Percentiles rank a stretch among this genome's conserved stretches.
These are phyloP conservation scores for Seriola rivoliana DNA, from an alignment of 2,113 vertebrate genomes.

Conservation along the genomic window DNA sequence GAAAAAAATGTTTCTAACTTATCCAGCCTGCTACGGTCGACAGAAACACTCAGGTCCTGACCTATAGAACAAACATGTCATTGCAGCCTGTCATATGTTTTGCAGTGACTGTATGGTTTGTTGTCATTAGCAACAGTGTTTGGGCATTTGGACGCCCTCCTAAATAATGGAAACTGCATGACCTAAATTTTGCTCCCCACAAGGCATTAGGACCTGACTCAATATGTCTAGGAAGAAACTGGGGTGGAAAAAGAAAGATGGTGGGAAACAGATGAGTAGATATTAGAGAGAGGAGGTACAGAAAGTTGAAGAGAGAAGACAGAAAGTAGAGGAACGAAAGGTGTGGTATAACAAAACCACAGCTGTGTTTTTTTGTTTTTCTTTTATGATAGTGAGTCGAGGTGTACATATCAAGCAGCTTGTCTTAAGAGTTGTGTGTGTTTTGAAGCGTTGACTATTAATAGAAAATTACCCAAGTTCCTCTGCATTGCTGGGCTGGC, in stretches of 20 bases:
- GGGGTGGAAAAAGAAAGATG: constrained; percentile 27
- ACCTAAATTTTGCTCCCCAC: constrained; percentile 57
- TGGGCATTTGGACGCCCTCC: constrained; percentile 41
- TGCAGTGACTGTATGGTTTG: constrained; percentile 30
- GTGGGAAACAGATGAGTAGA: neutral
- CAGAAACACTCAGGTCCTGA: neutral
- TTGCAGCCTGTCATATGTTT: constrained; percentile 12
- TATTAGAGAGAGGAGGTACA: neutral
- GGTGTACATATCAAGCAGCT: constrained; percentile 16
- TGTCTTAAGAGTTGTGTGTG: neutral
- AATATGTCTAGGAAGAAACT: constrained; percentile 29
- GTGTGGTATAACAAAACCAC: constrained; percentile 15
- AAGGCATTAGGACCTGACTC: constrained; percentile 47
- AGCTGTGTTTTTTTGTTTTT: neutral
- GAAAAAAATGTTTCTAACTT: neutral
- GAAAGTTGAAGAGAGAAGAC: neutral
- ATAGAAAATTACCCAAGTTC: constrained; percentile 41
- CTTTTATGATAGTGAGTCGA: neutral
- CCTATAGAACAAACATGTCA: neutral
- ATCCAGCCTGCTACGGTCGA: neutral
- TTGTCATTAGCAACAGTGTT: constrained; percentile 71
- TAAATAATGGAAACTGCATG: constrained; percentile 72
- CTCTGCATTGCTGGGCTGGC: constrained; percentile 17
- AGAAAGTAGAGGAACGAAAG: neutral
- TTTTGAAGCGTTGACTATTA: constrained; percentile 41